A percentile compares a stretch with the other conserved stretches of the same genome.
Evolutionary conservation across 2,797 vertebrate genomes (phyloP).

Genomic region (Clarias laeviceps): DNA sequence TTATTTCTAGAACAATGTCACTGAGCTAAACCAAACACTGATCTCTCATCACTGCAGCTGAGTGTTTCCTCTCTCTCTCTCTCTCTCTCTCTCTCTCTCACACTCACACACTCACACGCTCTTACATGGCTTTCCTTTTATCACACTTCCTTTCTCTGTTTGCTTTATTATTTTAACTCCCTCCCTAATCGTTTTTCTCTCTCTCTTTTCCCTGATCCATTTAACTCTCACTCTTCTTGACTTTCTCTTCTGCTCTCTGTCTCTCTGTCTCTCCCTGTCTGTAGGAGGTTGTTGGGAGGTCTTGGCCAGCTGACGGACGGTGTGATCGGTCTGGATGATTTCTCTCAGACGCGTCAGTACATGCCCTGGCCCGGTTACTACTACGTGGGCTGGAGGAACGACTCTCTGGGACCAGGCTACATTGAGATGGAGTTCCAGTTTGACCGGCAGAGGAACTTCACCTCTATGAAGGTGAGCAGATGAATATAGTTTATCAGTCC

Average conservation of each 20-base stretch:
- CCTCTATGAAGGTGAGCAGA: conserved; percentile 80
- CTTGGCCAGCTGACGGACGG: conserved; percentile 85
- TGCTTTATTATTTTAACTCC: not conserved
- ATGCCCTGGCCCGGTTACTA: conserved; percentile 81
- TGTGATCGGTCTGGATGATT: conserved; percentile 79
- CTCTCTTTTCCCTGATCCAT: not conserved
- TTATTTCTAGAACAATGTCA: conserved; percentile 10
- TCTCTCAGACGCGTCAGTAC: conserved; percentile 74
- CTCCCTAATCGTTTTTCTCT: not conserved
- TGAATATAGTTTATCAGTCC: not conserved
- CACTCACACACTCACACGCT: no score
- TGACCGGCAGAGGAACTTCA: conserved; percentile 81
- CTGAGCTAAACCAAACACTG: conserved; percentile 3
- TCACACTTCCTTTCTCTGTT: not conserved
- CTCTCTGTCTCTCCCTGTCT: not conserved
- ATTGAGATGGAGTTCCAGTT: conserved; percentile 85
- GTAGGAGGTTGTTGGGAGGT: conserved; percentile 77
- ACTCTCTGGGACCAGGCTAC: conserved; percentile 69
- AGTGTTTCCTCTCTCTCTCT: conserved; percentile 32
- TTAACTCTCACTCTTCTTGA: not conserved
- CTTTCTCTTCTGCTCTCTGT: not conserved
- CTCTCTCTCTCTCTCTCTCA: not conserved
- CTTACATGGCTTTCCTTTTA: not conserved
- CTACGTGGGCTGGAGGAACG: conserved; percentile 85
- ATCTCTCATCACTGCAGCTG: conserved; percentile 27